phyloP scores from a whole-genome alignment of 2,113 vertebrate genomes.

The Leptobrachium ailaonicum region DNA sequence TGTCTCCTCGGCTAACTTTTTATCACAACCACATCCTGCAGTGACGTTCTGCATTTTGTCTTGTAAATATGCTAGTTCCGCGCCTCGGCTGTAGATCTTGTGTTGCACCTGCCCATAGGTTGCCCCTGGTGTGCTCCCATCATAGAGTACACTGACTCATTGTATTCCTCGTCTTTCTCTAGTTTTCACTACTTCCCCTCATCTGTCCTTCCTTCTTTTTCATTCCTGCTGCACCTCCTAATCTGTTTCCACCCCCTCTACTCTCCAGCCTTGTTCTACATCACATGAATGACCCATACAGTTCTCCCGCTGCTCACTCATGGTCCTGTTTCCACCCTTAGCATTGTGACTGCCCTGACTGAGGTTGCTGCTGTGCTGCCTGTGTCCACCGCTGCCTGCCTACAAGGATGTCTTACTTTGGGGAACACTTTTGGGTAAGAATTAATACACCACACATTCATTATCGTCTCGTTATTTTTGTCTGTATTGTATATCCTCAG shows the following conservation, averaged over 20 bases:
- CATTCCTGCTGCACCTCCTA: neutral
- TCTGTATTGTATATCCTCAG: neutral
- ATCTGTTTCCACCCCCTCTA: conserved; percentile 24
- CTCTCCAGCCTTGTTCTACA: conserved; percentile 17
- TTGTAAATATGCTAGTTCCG: neutral
- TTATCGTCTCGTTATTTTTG: no score
- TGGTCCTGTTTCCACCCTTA: conserved; percentile 18
- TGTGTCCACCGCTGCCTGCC: neutral
- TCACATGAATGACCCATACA: conserved; percentile 34
- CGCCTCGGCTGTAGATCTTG: neutral
- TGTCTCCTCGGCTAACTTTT: neutral
- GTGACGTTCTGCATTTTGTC: neutral
- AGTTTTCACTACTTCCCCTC: neutral
- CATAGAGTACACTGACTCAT: neutral
- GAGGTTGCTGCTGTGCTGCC: neutral
- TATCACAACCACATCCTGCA: conserved; percentile 22
- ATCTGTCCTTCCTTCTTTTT: neutral
- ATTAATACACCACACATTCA: neutral
- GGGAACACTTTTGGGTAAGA: conserved; percentile 46
- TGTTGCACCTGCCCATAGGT: neutral
- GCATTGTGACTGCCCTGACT: conserved; percentile 23
- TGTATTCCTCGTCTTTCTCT: neutral
- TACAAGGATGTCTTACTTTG: conserved; percentile 42
- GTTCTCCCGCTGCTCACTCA: conserved; percentile 20
- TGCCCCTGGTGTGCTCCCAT: no score